Evolutionary conservation across 2,888 invertebrate genomes (phyloP).

Genomic region (Synanthedon vespiformis): DNA sequence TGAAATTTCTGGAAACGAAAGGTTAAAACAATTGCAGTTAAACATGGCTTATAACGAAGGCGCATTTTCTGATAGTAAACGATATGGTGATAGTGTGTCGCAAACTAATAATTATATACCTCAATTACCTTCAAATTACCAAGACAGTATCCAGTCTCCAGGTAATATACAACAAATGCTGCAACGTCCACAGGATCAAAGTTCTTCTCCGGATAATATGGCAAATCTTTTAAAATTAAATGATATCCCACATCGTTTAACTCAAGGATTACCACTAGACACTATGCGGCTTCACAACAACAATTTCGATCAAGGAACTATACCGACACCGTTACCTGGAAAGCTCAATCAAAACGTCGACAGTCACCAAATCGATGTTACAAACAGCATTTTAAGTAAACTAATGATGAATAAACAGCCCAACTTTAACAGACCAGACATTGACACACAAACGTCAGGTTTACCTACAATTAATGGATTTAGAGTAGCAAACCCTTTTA

Average conservation of each 20-base stretch:
- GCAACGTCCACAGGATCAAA: constrained; percentile 26
- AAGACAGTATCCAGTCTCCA: constrained; percentile 33
- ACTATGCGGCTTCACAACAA: constrained; percentile 32
- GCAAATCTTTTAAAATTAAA: constrained; percentile 45
- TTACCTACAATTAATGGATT: constrained; percentile 58
- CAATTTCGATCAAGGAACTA: constrained; percentile 38
- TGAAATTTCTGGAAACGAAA: constrained; percentile 28
- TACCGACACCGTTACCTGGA: constrained; percentile 44
- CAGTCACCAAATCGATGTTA: constrained; percentile 53
- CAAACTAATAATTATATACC: constrained; percentile 28
- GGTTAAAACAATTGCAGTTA: constrained; percentile 21
- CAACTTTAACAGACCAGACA: constrained; percentile 37
- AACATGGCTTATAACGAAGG: constrained; percentile 22
- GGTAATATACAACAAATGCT: constrained; percentile 28
- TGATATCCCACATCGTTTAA: constrained; percentile 49
- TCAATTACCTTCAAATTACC: constrained; percentile 28
- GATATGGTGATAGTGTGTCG: constrained; percentile 22
- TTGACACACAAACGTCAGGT: constrained; percentile 32
- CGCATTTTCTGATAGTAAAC: constrained; percentile 16
- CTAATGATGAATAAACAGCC: constrained; percentile 40
- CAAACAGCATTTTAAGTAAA: constrained; percentile 43
- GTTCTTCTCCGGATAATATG: constrained; percentile 26
- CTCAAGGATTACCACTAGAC: constrained; percentile 37
- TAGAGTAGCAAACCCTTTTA: constrained; percentile 64
- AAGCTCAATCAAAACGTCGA: constrained; percentile 58